Evolutionary conservation across 92 coral and sea anemone species (phyloP), one percentile per base, ranked within the genome.

Genomic region (Anthopleura xanthogrammica): DNA sequence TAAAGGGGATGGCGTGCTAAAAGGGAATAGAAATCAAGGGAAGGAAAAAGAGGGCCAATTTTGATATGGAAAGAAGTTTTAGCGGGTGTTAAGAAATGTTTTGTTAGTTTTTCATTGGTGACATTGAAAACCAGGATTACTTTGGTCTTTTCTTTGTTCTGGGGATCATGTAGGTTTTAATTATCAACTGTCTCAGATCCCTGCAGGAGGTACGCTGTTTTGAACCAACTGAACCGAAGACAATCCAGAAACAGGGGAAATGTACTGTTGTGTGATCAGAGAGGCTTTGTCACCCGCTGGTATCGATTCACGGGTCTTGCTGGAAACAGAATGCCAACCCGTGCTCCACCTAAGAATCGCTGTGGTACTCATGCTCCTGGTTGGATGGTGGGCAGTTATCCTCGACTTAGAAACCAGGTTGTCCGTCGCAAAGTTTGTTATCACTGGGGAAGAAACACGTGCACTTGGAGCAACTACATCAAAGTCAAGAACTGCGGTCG

Each of bases 291-390:
- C 43, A 70, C 54, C 16, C 16, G 29, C 11, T 81, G 84, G 84
- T 81, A 81, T 54, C 84, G 84, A 16, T 81, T 81, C 50, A 1
- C 1, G 9, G 84, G 84, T 46, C 42, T 20, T 5, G 84, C 84
- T 14, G 84, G 84, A 8, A 23, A 10, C 56, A 43, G 46, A 20
- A 68, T 81, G 66, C 39, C 77, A 46, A 81, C 24, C 64, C 10
- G 39, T 1, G 52, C 75, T 50, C 52, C 43, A 19, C 56, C 84
- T 12, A 52, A 1, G 3, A 55, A 81, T 29, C 84, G 57, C 43
- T 81, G 84, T 52, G 84, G 84, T 60, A 66, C 84, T 23, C 84
- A 81, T 52, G 84, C 84, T 23, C 66, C 84, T 70, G 84, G 84
- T 50, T 81, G 84, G 84, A 42, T 81, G 84, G 20, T 16, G 41